Evolutionary conservation across 2,797 vertebrate species (phyloP).

Genomic region (Sebastiscus albofasciatus): DNA sequence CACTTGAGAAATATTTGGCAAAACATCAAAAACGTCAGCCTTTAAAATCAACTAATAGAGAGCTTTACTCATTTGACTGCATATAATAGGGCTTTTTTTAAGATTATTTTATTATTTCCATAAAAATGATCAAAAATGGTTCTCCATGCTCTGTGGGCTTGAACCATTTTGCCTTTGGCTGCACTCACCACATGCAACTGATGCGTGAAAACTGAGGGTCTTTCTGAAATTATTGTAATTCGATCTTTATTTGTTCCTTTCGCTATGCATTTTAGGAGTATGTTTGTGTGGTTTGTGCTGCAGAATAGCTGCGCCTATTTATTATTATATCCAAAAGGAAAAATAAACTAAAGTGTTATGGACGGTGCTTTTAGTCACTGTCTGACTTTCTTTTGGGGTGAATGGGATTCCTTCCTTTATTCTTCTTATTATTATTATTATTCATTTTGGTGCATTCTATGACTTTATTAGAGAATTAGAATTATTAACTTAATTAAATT

Average conservation of each 20-base stretch:
- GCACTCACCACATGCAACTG: not conserved
- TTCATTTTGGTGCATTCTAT: not conserved
- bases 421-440: not conserved
- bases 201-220: not conserved
- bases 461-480: not conserved
- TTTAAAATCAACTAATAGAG: not conserved
- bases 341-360: not conserved
- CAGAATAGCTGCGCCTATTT: not conserved
- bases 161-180: slow-evolving; percentile 6
- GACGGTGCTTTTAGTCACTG: not conserved
- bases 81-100: not conserved
- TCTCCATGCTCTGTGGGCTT: not conserved
- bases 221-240: not conserved
- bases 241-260: slow-evolving; percentile 2
- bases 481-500: not conserved
- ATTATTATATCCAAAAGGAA: not conserved
- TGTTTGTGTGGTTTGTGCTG: not conserved
- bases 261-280: not conserved
- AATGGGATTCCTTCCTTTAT: not conserved
- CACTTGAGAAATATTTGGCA: not conserved
- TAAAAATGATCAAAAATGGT: slow-evolving; percentile 1
- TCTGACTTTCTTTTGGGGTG: not conserved
- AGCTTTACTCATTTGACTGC: not conserved
- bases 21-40: not conserved
- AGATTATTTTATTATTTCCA: not conserved